Evolutionary conservation across 2,113 vertebrate genomes (phyloP).

Genomic region (Poeciliopsis occidentalis): DNA sequence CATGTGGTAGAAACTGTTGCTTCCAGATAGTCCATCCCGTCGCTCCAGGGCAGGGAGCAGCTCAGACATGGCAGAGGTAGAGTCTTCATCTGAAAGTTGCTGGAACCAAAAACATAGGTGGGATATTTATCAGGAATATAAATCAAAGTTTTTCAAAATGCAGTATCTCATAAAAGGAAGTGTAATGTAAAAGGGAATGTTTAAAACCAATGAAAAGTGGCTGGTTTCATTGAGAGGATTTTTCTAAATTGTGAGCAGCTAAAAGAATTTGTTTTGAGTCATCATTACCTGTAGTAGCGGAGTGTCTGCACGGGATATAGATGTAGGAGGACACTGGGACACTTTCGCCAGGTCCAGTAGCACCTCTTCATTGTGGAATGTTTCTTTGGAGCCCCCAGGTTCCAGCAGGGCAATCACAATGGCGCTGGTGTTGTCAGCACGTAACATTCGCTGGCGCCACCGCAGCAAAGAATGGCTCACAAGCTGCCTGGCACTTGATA

Average conservation of each 20-base stretch:
- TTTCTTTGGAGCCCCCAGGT: constrained; percentile 65
- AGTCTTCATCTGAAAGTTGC: constrained; percentile 52
- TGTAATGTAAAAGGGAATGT: too few species aligned
- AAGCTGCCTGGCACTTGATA: constrained; percentile 89
- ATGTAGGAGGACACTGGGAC: constrained; percentile 74
- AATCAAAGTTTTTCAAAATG: too few species aligned
- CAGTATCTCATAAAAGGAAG: too few species aligned
- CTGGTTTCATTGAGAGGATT: not conserved
- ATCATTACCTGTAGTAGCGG: constrained; percentile 61
- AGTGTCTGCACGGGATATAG: constrained; percentile 83
- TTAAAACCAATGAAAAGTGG: too few species aligned
- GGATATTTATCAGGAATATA: not conserved
- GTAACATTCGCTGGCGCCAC: constrained; percentile 94
- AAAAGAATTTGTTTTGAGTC: not conserved
- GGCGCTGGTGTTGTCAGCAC: constrained; percentile 96
- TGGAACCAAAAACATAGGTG: not conserved
- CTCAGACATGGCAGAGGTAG: constrained; percentile 56
- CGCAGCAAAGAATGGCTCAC: constrained; percentile 89
- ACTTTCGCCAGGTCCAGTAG: constrained; percentile 88
- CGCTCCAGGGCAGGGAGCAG: constrained; percentile 65
- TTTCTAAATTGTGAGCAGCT: too few species aligned
- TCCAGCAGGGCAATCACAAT: constrained; percentile 92
- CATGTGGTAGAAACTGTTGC: constrained; percentile 52
- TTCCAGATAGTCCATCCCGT: constrained; percentile 58
- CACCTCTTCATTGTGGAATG: constrained; percentile 84